Evolutionary conservation across 35 echinoderm and acorn worm genomes (phyloP), one percentile per base, ranked within the genome.

Genomic region (Patiria miniata): DNA sequence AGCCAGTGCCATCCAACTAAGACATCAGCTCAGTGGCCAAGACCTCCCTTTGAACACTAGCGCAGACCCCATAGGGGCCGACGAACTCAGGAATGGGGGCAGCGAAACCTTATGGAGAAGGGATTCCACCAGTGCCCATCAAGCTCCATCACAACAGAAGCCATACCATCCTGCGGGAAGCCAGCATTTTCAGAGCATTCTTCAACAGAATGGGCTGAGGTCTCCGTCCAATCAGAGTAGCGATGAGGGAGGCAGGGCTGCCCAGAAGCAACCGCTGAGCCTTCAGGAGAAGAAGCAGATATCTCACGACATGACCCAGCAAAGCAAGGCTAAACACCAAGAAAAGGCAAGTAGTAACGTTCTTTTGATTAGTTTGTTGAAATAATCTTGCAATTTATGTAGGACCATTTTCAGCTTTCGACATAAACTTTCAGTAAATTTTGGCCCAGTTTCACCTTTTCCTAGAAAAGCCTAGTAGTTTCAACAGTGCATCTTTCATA

Each of bases 271-370:
- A 79, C 93, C 90, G 57, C 55, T 93, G 80, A 97, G 84, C 51
- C 87, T 97, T 69, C 91, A 93, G 84, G 91, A 97, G 78, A 87
- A 97, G 87, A 91, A 93, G 69, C 86, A 90, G 78, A 97, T 97
- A 23, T 93, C 95, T 29, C 88, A 97, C 85, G 95, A 97, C 44
- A 88, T 93, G 84, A 90, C 91, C 51, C 95, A 97, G 79, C 91
- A 90, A 69, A 97, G 91, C 81, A 93, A 88, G 55, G 87, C 86
- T 51, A 97, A 97, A 77, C 95, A 97, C 73, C 91, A 97, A 88
- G 91, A 97, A 87, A 89, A 97, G 95, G 95, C 93, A 84, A 81
- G 77, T 40, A 32, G 22, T 23, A 26, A 32, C 65, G 7, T 73
- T 32, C 19, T 39, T 22, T 22, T 16, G 38, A 12, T 36, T 21